These are phyloP conservation scores for Argynnis bischoffii DNA, from an alignment of 2,888 invertebrate species.

Conservation along the genomic window DNA sequence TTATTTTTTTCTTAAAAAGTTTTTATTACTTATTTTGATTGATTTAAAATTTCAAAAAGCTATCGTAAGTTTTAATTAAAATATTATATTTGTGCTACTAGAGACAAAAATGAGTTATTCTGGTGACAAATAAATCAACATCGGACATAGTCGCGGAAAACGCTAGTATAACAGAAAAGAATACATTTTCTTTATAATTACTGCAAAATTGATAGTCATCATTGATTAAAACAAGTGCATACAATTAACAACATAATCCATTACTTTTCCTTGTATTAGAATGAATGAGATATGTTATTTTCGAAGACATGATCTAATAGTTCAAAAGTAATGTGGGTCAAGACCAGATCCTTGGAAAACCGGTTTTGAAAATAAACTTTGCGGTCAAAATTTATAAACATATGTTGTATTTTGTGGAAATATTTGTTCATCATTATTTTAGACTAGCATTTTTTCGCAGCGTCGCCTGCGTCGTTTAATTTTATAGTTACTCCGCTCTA, in stretches of 20 bases:
- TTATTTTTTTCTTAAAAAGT: too few species aligned
- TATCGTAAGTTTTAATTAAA: too few species aligned
- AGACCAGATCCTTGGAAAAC: conserved; percentile 20
- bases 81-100: too few species aligned
- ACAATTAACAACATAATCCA: not conserved
- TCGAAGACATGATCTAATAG: conserved; percentile 15
- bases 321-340: conserved; percentile 19
- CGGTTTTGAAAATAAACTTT: conserved; percentile 18
- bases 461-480: too few species aligned
- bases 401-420: not conserved
- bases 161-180: not conserved
- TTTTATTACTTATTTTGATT: too few species aligned
- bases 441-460: too few species aligned
- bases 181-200: too few species aligned
- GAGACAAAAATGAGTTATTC: too few species aligned
- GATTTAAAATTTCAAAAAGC: too few species aligned
- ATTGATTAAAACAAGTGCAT: not conserved
- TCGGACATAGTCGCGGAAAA: not conserved
- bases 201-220: too few species aligned
- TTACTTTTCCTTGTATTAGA: conserved; percentile 11
- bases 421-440: not conserved
- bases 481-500: too few species aligned
- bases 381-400: conserved; percentile 13
- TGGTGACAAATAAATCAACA: too few species aligned
- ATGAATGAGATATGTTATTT: conserved; percentile 15